These are phyloP conservation scores for Smutsia gigantea DNA, from an alignment of 2,797 vertebrate genomes.

Conservation along the genomic window DNA sequence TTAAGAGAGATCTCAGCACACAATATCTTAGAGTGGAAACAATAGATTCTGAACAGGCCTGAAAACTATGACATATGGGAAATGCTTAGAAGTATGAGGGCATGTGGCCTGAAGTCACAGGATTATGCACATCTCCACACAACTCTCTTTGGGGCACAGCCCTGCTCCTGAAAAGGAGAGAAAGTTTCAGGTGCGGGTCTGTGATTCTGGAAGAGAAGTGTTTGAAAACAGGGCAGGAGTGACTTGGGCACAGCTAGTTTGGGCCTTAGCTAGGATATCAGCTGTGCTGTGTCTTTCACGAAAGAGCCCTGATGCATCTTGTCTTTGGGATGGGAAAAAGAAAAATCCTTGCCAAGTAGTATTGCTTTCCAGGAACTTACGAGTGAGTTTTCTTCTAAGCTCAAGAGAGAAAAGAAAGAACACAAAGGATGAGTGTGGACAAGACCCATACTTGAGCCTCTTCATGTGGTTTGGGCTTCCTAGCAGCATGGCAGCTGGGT, in stretches of 20 bases:
- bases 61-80: not conserved
- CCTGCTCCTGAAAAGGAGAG: not conserved
- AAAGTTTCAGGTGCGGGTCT: not conserved
- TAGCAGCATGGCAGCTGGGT: accelerated
- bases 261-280: not conserved
- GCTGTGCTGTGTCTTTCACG: not conserved
- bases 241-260: not conserved
- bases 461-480: not conserved
- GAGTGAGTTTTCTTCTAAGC: not conserved
- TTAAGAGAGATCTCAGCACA: not conserved
- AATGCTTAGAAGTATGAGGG: not conserved
- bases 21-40: not conserved
- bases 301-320: not conserved
- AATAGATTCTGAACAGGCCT: not conserved
- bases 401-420: not conserved
- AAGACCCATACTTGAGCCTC: not conserved
- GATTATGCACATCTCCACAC: not conserved
- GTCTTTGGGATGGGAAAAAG: not conserved
- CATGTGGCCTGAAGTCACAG: not conserved
- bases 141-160: not conserved
- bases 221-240: not conserved
- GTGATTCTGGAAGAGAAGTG: not conserved
- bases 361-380: not conserved
- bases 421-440: not conserved
- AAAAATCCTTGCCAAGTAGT: not conserved